Conservation (phyloP, 2,888 invertebrate species). For the Herminia tarsipennalis region DNA sequence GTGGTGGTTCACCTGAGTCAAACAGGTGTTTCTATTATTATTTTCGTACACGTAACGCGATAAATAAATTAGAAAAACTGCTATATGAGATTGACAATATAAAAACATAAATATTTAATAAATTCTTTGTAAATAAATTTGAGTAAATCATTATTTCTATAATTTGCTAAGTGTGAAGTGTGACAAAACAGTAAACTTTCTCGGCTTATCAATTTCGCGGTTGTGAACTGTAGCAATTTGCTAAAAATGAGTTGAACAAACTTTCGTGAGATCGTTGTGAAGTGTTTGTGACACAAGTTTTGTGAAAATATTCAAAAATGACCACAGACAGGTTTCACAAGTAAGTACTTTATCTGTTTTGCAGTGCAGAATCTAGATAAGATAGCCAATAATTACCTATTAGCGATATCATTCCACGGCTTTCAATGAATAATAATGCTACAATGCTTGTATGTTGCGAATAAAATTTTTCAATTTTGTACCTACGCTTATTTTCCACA, state of each 20-base stretch:
- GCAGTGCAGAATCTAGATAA: slow-evolving; percentile 33
- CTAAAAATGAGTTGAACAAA: slow-evolving; percentile 77
- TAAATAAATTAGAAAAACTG: neutral
- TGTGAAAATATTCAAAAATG: slow-evolving; percentile 66
- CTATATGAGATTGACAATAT: neutral
- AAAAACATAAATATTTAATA: neutral
- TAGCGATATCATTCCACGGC: neutral
- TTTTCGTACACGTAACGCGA: slow-evolving; percentile 17
- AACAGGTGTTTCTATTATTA: slow-evolving; percentile 51
- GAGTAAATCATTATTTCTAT: slow-evolving; percentile 19
- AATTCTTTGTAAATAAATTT: neutral
- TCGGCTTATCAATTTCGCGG: slow-evolving; percentile 71
- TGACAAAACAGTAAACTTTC: slow-evolving; percentile 73
- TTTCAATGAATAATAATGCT: slow-evolving; percentile 1
- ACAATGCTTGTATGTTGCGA: no score
- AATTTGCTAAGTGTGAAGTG: slow-evolving; percentile 58
- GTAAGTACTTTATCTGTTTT: slow-evolving; percentile 68
- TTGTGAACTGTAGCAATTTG: slow-evolving; percentile 59
- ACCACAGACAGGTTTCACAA: slow-evolving; percentile 87
- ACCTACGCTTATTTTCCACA: no score
- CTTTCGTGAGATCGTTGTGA: slow-evolving; percentile 42
- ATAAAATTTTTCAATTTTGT: no score
- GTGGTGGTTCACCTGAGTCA: slow-evolving; percentile 38
- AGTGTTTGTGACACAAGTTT: slow-evolving; percentile 33
- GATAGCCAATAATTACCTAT: slow-evolving; percentile 11